Evolutionary conservation across 2,888 invertebrate genomes (phyloP).

Genomic region (Orthosia incerta): DNA sequence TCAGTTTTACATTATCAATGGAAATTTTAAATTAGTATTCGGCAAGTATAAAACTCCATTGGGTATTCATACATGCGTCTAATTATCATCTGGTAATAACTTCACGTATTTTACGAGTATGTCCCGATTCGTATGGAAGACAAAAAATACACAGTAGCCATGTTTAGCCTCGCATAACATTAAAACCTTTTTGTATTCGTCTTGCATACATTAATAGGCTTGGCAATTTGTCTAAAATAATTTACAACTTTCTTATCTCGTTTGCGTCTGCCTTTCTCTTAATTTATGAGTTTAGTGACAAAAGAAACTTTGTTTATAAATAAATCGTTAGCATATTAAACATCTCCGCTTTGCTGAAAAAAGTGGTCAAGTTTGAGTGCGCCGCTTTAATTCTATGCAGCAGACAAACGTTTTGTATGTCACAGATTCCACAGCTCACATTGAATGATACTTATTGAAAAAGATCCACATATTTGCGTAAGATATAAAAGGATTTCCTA

Average conservation of each 20-base stretch:
- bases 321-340: constrained; percentile 26
- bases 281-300: constrained; percentile 48
- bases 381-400: not conserved
- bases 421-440: no score
- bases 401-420: not conserved
- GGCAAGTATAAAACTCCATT: constrained; percentile 8
- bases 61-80: constrained; percentile 23
- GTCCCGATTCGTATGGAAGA: not conserved
- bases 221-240: constrained; percentile 52
- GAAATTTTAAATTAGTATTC: constrained; percentile 45
- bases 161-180: constrained; percentile 36
- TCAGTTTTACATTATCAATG: constrained; percentile 1
- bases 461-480: no score
- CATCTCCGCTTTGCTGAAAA: constrained; percentile 4
- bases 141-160: constrained; percentile 40
- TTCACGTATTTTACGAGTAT: constrained; percentile 30
- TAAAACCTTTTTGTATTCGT: constrained; percentile 41
- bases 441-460: no score
- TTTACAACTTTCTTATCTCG: constrained; percentile 52
- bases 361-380: constrained; percentile 16
- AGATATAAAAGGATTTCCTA: no score
- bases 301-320: constrained; percentile 32
- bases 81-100: constrained; percentile 39
- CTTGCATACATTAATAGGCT: constrained; percentile 29
- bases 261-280: constrained; percentile 19